These are phyloP conservation scores for Drosophila barbarae DNA, from an alignment of 2,888 invertebrate species.

Conservation along the genomic window DNA sequence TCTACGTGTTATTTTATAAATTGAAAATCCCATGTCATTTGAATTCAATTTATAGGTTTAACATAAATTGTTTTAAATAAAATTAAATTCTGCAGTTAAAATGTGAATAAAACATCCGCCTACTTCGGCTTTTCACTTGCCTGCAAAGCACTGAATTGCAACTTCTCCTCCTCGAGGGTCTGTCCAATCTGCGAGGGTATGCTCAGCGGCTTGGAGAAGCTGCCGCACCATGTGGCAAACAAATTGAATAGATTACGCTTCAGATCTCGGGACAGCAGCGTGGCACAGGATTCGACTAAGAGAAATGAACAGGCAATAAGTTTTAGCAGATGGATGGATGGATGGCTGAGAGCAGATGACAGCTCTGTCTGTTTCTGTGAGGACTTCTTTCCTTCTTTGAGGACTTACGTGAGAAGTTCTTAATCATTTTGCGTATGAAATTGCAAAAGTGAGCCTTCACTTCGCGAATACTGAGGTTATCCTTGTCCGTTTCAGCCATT, in stretches of 20 bases:
- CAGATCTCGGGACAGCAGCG: constrained; percentile 91
- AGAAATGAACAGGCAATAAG: constrained; percentile 21
- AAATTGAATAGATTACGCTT: constrained; percentile 93
- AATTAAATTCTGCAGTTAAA: background rate
- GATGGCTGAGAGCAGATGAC: constrained; percentile 4
- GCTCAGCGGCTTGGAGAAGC: constrained; percentile 87
- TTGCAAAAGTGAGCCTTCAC: constrained; percentile 96
- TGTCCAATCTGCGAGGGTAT: constrained; percentile 79
- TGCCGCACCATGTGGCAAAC: constrained; percentile 96
- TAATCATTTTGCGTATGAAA: constrained; percentile 95
- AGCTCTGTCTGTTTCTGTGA: constrained; percentile 6
- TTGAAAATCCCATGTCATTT: background rate
- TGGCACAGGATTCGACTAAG: constrained; percentile 91
- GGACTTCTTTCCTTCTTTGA: background rate
- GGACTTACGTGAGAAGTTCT: constrained; percentile 92
- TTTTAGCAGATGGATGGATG: constrained; percentile 18
- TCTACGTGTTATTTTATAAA: background rate
- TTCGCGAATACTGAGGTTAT: constrained; percentile 91
- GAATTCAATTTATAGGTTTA: background rate
- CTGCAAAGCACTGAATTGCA: constrained; percentile 84
- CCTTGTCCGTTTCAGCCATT: constrained; percentile 96
- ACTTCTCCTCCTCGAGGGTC: constrained; percentile 82
- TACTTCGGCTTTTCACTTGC: constrained; percentile 55
- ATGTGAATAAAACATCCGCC: background rate
- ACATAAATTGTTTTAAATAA: background rate